These are phyloP conservation scores for Trematocara variabile DNA, from an alignment of 2,113 vertebrate genomes.

Conservation along the genomic window DNA sequence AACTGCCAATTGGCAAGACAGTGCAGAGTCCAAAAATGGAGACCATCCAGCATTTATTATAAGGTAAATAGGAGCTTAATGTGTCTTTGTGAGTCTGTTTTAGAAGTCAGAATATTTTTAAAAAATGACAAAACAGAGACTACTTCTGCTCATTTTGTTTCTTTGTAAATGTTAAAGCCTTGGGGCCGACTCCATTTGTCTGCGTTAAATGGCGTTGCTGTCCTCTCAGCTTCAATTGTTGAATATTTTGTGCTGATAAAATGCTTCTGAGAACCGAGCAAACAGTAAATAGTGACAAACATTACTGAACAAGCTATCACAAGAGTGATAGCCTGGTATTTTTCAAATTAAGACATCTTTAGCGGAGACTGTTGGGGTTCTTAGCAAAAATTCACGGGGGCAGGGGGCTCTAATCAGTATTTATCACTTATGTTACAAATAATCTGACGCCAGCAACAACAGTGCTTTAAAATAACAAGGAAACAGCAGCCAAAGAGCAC, in stretches of 20 bases:
- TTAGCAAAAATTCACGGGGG: background rate
- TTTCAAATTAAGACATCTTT: background rate
- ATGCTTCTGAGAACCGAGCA: background rate
- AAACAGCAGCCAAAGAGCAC: background rate
- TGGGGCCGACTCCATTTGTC: background rate
- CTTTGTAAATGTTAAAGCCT: background rate
- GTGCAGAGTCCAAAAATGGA: background rate
- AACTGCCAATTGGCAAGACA: background rate
- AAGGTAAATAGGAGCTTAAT: background rate
- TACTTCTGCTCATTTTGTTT: accelerated
- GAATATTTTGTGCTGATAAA: background rate
- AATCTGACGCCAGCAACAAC: background rate
- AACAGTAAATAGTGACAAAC: background rate
- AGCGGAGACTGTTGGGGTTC: background rate
- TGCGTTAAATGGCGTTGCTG: background rate
- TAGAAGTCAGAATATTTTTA: background rate
- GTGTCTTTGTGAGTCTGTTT: background rate
- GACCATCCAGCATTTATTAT: background rate
- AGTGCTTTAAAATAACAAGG: background rate
- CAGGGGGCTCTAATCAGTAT: background rate
- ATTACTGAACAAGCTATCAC: background rate
- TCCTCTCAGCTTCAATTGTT: background rate
- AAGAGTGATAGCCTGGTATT: background rate
- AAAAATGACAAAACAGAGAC: background rate
- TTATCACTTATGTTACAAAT: background rate